Base-by-base conservation (phyloP, 2,888 invertebrate genomes). In the Metacarcinus magister region DNA sequence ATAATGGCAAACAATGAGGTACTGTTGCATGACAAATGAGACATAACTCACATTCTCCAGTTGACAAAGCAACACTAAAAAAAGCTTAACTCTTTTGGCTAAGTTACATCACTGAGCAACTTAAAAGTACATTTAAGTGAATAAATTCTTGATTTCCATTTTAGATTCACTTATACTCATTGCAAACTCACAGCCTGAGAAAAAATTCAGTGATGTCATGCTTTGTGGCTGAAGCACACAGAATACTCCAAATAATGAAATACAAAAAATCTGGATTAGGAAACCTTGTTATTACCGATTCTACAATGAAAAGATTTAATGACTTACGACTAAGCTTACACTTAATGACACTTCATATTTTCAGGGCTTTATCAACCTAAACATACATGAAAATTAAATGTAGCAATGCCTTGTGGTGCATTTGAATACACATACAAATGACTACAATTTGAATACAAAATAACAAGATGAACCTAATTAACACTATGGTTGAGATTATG, bases 1-100 rank as follows among this genome's bases (percentile, higher is more conserved):
- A 95, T 91, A 95, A 95, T 87, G 92, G 95, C 92, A 95, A 95
- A 95, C 44, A 92, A 95, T 82, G 92, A 95, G 95, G 92, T 95
- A 95, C 46, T 87, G 75, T 95, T 92, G 95, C 92, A 95, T 92
- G 92, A 95, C 95, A 95, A 95, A 93, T 48, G 92, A 54, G 95
- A 92, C 92, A 87, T 28, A 75, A 93, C 44, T 48, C 48, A 93
- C 82, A 82, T 95, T 92, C 91, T 94, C 94, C 94, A 91, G 94
- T 91, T 90, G 89, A 94, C 90, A 94, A 94, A 94, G 91, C 94
- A 94, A 92, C 92, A 94, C 90, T 46, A 46, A 44, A 94, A 94
- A 48, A 95, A 91, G 67, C 92, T 91, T 3, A 95, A 94, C 93
- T 94, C 91, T 75, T 94, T 91, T 67, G 67, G 75, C 75, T 75